phyloP scores from a whole-genome alignment of 2,113 vertebrate genomes.

The Cichladusa arquata region DNA sequence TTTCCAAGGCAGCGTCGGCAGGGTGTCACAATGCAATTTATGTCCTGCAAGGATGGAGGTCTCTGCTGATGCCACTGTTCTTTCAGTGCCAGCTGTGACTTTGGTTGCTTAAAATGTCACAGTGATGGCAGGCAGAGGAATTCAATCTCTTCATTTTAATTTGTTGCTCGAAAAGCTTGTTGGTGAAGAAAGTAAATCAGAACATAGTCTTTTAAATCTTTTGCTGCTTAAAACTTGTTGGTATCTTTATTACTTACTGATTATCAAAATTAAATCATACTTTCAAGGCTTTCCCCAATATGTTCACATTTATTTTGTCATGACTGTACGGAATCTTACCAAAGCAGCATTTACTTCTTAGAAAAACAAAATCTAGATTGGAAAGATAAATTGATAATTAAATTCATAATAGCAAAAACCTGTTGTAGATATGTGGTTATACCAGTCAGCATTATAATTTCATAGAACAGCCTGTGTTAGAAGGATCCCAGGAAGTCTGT shows the following conservation, averaged over 20 bases:
- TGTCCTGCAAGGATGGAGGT: slow-evolving; percentile 76
- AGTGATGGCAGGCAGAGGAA: slow-evolving; percentile 1
- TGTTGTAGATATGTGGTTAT: slow-evolving; percentile 54
- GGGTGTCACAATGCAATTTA: slow-evolving; percentile 71
- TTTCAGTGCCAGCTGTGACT: slow-evolving; percentile 77
- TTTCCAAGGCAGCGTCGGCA: slow-evolving; percentile 52
- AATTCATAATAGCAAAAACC: slow-evolving; percentile 48
- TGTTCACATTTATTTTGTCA: slow-evolving; percentile 60
- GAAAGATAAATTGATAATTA: slow-evolving; percentile 33
- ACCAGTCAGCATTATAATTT: slow-evolving; percentile 35
- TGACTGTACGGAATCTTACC: slow-evolving; percentile 63
- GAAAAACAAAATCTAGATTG: slow-evolving; percentile 42
- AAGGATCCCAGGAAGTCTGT: slow-evolving; percentile 37
- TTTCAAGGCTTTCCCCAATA: slow-evolving; percentile 67
- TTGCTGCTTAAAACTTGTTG: slow-evolving; percentile 58
- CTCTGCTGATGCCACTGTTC: slow-evolving; percentile 72
- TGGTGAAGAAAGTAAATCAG: slow-evolving; percentile 64
- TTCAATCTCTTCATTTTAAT: slow-evolving; percentile 26
- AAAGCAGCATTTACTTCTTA: slow-evolving; percentile 70
- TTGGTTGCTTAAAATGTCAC: slow-evolving; percentile 74
- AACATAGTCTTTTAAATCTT: slow-evolving; percentile 58
- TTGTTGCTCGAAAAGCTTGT: slow-evolving; percentile 69
- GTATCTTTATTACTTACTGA: slow-evolving; percentile 65
- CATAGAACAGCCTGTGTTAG: slow-evolving; percentile 63
- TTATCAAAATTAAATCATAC: slow-evolving; percentile 66